A percentile compares a stretch with the other conserved stretches of the same genome.
phyloP scores from a whole-genome alignment of 2,113 vertebrate species.

The Nymphicus hollandicus region DNA sequence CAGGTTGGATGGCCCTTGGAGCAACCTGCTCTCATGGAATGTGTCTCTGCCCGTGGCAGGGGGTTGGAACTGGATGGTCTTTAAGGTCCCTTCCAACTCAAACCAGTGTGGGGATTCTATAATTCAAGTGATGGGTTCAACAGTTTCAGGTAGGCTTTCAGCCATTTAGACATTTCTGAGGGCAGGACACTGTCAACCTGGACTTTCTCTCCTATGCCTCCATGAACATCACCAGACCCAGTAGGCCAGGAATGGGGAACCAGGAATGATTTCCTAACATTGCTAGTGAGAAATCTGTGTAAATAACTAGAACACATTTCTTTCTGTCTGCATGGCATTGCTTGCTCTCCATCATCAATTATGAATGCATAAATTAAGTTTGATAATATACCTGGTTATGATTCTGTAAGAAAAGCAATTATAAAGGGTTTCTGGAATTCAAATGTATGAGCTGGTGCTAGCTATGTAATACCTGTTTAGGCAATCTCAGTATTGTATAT shows the following conservation, averaged over 20 bases:
- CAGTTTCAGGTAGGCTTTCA: neutral
- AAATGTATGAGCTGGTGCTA: neutral
- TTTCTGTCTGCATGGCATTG: neutral
- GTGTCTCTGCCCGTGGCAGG: neutral
- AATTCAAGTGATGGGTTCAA: neutral
- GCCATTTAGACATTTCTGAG: neutral
- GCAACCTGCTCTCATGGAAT: neutral
- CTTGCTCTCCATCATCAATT: too few species aligned
- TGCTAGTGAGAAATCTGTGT: neutral
- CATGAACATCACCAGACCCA: neutral
- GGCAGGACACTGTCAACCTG: neutral
- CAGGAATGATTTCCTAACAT: accelerated
- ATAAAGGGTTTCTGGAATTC: neutral
- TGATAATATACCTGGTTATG: too few species aligned
- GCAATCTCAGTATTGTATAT: neutral
- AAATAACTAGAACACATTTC: neutral
- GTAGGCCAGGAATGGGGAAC: neutral
- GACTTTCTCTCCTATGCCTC: neutral
- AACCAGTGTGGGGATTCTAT: neutral
- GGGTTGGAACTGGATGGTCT: neutral
- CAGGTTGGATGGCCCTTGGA: too few species aligned
- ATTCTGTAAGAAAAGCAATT: neutral
- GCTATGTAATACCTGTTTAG: neutral
- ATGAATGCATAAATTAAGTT: neutral
- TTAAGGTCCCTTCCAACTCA: neutral